These are phyloP conservation scores for Heliconius hortense DNA, from an alignment of 2,888 invertebrate genomes.

Conservation along the genomic window DNA sequence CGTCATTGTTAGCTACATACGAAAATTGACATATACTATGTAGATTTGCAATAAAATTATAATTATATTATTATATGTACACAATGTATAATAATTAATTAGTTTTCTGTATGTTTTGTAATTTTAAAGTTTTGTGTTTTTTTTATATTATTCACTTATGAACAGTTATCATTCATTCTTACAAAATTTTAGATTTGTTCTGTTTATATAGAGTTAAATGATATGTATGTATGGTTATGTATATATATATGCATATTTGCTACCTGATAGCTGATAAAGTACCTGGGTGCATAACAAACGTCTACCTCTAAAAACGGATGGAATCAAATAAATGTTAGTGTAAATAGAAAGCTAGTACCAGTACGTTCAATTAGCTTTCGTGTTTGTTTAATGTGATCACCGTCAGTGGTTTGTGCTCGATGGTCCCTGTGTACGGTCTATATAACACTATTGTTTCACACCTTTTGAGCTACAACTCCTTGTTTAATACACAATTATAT, in stretches of 20 bases:
- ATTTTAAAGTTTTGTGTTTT: neutral
- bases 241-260: neutral
- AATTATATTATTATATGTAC: neutral
- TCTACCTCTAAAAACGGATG: constrained; percentile 25
- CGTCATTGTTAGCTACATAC: constrained; percentile 25
- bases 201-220: neutral
- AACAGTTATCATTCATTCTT: constrained; percentile 3
- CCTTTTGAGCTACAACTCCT: constrained; percentile 42
- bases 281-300: constrained; percentile 15
- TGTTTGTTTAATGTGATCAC: constrained; percentile 32
- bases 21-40: neutral
- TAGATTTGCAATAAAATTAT: constrained; percentile 2
- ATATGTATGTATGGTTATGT: neutral
- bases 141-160: neutral
- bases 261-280: neutral
- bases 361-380: constrained; percentile 31
- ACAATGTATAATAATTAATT: constrained; percentile 4
- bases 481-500: constrained; percentile 17
- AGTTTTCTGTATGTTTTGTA: constrained; percentile 4
- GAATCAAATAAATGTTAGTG: constrained; percentile 22
- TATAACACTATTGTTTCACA: constrained; percentile 74
- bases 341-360: constrained; percentile 30
- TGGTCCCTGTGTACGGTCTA: constrained; percentile 57
- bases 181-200: neutral
- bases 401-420: constrained; percentile 40